These are phyloP conservation scores for Streptopelia turtur DNA, from an alignment of 2,797 vertebrate genomes.

Conservation along the genomic window DNA sequence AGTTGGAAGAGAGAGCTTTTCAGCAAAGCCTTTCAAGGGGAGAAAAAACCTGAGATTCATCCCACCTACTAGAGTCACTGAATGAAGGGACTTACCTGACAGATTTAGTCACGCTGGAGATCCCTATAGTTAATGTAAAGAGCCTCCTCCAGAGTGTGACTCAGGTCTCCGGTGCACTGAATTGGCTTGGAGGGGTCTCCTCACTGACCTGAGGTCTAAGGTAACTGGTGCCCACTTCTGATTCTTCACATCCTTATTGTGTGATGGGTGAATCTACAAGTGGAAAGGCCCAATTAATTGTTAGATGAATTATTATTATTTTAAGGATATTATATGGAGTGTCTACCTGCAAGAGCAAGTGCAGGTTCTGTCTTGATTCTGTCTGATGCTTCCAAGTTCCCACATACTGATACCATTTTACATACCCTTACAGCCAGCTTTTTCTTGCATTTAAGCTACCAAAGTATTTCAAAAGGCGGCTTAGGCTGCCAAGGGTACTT, in stretches of 20 bases:
- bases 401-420: rapidly evolving
- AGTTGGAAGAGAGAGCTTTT: neutral
- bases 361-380: neutral
- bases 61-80: neutral
- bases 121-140: neutral
- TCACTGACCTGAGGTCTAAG: neutral
- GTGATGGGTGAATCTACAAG: neutral
- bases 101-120: neutral
- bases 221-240: neutral
- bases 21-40: neutral
- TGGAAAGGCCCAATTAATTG: neutral
- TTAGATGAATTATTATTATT: neutral
- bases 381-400: neutral
- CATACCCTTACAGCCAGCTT: neutral
- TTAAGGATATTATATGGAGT: neutral
- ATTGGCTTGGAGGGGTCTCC: neutral
- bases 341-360: neutral
- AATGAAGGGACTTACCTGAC: neutral
- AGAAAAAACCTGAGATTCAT: neutral
- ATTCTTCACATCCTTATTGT: neutral
- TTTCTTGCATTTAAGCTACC: neutral
- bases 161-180: neutral
- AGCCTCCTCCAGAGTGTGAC: neutral
- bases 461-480: neutral
- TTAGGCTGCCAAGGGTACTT: neutral